Evolutionary conservation across 2,113 vertebrate genomes (phyloP), one percentile per base, ranked within the genome.

Genomic region (Dipodomys spectabilis): DNA sequence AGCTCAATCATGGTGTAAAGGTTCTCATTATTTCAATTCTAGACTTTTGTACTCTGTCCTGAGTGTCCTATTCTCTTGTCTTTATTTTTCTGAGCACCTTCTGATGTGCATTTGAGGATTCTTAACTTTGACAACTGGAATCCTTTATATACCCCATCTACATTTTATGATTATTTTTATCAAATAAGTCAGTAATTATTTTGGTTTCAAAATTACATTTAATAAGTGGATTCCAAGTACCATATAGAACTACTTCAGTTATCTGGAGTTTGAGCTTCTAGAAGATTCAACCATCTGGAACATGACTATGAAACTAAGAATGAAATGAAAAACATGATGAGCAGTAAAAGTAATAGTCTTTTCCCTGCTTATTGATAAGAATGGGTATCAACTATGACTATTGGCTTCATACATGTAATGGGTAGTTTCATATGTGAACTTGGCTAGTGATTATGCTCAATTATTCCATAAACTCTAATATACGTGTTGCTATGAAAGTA

Each of bases 191-290:
- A 90, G 68, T 78, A 81, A 84, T 73, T 75, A 75, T 88, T 88
- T 95, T 88, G 16, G n/a, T 81, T 88, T 91, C 74, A 84, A 88
- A 90, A 53, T 81, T 93, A 69, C 79, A 78, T 74, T n/a, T 83
- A 87, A 88, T 64, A 45, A 62, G 23, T 82, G 32, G n/a, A 88
- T 74, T 88, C 25, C 35, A 92, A 81, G 30, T 84, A 35, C 10
- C 53, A 62, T 32, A 35, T 28, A 87, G 28, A 86, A 88, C n/a
- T 39, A 53, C 19, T 75, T 91, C 30, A 75, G 67, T 71, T 96
- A 20, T 62, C 35, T 75, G 39, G 64, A 86, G 16, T 75, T 82
- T 71, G 49, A 22, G 20, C 18, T 86, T 93, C 45, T 12, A 86
- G n/a, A 5, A 92, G 28, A 49, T 65, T 88, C 39, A 81, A 86